Evolutionary conservation across 2,797 vertebrate species (phyloP).

Genomic region (Lateolabrax maculatus): DNA sequence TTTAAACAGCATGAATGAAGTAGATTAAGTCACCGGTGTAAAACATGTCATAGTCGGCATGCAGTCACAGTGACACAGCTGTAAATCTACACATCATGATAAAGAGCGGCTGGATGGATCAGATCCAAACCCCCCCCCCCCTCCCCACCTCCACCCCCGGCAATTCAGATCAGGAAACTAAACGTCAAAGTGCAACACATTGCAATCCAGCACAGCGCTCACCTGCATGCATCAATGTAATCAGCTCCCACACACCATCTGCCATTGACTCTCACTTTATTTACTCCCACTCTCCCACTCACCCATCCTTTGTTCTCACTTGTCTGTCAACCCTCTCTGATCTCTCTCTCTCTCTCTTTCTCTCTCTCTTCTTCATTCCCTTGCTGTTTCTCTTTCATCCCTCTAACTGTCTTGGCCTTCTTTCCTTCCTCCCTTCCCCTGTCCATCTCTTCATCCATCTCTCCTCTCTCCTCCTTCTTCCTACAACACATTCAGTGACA

Average conservation of each 20-base stretch:
- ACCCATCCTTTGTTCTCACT: slow-evolving; percentile 24
- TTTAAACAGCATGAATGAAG: not conserved
- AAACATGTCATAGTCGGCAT: not conserved
- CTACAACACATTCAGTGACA: not conserved
- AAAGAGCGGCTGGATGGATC: slow-evolving; percentile 18
- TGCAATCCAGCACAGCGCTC: slow-evolving; percentile 22
- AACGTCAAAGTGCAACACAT: slow-evolving; percentile 31
- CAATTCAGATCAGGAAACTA: slow-evolving; percentile 34
- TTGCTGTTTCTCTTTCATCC: not conserved
- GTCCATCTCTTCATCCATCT: slow-evolving; percentile 38
- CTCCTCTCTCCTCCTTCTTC: not conserved
- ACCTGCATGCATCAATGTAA: slow-evolving; percentile 41
- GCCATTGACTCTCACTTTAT: slow-evolving; percentile 40
- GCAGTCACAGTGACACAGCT: not conserved
- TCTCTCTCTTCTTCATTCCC: not conserved
- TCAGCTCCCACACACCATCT: slow-evolving; percentile 47
- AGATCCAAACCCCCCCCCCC: slow-evolving; percentile 10
- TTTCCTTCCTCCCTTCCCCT: not conserved
- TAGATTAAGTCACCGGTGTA: not conserved
- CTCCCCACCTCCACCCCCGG: too few species aligned
- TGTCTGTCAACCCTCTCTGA: slow-evolving; percentile 20
- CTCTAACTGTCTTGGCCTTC: not conserved
- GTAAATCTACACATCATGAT: not conserved
- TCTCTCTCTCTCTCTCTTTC: not conserved
- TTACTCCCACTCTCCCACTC: slow-evolving; percentile 4